Evolutionary conservation across 2,888 invertebrate genomes (phyloP).

Genomic region (Thymelicus acteon): DNA sequence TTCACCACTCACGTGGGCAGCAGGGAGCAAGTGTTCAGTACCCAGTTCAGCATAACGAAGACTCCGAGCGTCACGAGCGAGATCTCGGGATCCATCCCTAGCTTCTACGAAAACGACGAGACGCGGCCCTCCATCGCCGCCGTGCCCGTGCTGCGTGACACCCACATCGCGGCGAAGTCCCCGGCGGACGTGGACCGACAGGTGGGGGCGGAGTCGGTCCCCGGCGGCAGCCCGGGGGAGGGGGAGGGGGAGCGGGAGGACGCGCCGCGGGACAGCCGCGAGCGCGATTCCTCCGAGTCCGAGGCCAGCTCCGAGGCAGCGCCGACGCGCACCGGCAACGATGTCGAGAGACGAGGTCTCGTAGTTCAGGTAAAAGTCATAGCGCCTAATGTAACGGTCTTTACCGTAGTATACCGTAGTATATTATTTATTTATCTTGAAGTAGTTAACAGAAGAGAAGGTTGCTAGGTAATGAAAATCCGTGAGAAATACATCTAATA

Average conservation of each 20-base stretch:
- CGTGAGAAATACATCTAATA: too few relatives aligned
- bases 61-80: slow-evolving; percentile 87
- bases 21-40: slow-evolving; percentile 88
- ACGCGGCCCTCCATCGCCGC: slow-evolving; percentile 56
- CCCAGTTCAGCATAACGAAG: slow-evolving; percentile 87
- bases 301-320: slow-evolving; percentile 88
- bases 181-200: slow-evolving; percentile 11
- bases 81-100: slow-evolving; percentile 79
- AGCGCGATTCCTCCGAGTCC: slow-evolving; percentile 88
- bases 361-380: slow-evolving; percentile 85
- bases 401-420: too few relatives aligned
- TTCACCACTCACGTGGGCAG: slow-evolving; percentile 89
- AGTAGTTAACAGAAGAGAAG: too few relatives aligned
- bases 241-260: slow-evolving; percentile 48
- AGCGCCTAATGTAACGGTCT: too few relatives aligned
- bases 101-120: slow-evolving; percentile 86
- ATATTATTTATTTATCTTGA: too few relatives aligned
- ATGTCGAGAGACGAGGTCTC: slow-evolving; percentile 88
- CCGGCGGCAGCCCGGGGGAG: slow-evolving; percentile 46
- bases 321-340: slow-evolving; percentile 70
- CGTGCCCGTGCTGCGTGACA: slow-evolving; percentile 40
- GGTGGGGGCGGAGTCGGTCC: slow-evolving; percentile 32
- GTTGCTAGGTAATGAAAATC: too few relatives aligned
- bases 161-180: slow-evolving; percentile 39
- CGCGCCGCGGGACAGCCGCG: slow-evolving; percentile 46